Evolutionary conservation across 2,888 invertebrate genomes (phyloP).

Genomic region (Prosapia bicincta): DNA sequence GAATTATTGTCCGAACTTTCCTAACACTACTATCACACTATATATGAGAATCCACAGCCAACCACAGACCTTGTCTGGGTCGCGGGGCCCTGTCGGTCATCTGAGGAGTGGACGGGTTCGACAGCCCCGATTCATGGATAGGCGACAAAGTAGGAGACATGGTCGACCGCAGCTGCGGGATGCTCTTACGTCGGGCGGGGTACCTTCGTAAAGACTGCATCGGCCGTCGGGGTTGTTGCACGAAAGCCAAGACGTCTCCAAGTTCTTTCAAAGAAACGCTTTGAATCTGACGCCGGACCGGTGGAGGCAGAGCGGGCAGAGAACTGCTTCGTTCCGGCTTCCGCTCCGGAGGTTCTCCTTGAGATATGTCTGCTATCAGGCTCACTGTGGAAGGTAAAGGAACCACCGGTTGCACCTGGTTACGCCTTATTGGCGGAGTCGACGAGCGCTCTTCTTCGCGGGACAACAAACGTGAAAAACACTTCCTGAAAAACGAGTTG

Average conservation of each 20-base stretch:
- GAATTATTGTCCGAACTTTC: constrained; percentile 19
- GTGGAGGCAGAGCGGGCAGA: constrained; percentile 50
- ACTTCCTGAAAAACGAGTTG: constrained; percentile 5
- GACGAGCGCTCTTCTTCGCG: constrained; percentile 12
- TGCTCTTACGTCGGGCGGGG: constrained; percentile 40
- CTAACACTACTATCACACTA: constrained; percentile 4
- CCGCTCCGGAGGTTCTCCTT: constrained; percentile 12
- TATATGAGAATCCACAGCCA: constrained; percentile 29
- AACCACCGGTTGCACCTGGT: constrained; percentile 33
- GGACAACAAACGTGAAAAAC: constrained; percentile 3
- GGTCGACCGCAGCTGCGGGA: constrained; percentile 43
- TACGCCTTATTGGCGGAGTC: constrained; percentile 26
- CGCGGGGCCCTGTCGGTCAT: constrained; percentile 32
- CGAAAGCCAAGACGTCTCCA: constrained; percentile 54
- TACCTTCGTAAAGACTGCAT: constrained; percentile 34
- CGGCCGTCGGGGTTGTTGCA: constrained; percentile 40
- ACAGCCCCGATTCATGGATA: constrained; percentile 66
- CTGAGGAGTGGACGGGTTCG: constrained; percentile 52
- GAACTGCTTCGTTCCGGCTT: constrained; percentile 32
- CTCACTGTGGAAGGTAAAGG: constrained; percentile 8
- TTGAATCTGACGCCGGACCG: constrained; percentile 50
- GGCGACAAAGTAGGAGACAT: constrained; percentile 57
- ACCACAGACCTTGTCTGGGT: constrained; percentile 30
- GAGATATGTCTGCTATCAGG: constrained; percentile 14
- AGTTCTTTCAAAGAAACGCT: constrained; percentile 53